Evolutionary conservation across 2,888 invertebrate genomes (phyloP).

Genomic region (Lamproptera curius): DNA sequence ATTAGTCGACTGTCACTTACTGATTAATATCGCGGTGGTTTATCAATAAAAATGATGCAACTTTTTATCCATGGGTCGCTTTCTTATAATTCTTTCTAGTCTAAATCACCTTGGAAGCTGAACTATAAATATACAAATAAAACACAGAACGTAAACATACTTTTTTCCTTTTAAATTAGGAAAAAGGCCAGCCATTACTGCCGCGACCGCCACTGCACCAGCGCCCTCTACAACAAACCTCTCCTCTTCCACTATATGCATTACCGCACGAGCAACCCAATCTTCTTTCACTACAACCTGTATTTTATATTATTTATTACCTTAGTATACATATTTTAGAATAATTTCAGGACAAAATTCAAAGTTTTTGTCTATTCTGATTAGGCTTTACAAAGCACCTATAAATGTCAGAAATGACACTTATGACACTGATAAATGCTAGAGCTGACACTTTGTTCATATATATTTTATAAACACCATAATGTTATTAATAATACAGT

Average conservation of each 20-base stretch:
- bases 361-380: not conserved
- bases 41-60: too few species aligned
- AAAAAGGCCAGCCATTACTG: constrained; percentile 86
- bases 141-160: constrained; percentile 52
- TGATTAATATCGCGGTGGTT: too few species aligned
- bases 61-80: too few species aligned
- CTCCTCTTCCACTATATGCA: constrained; percentile 88
- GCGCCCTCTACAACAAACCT: constrained; percentile 94
- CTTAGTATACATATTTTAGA: not conserved
- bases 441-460: too few species aligned
- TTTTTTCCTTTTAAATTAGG: constrained; percentile 91
- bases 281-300: constrained; percentile 89
- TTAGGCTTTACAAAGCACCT: too few species aligned
- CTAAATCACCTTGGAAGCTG: too few species aligned
- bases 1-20: too few species aligned
- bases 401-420: not conserved
- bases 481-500: too few species aligned
- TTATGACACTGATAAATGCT: too few species aligned
- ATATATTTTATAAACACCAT: too few species aligned
- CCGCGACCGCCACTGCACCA: constrained; percentile 88
- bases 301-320: not conserved
- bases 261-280: constrained; percentile 89
- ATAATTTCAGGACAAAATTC: not conserved
- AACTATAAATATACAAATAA: too few species aligned
- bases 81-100: too few species aligned